Base-by-base conservation (phyloP, 2,113 vertebrate genomes). In the Probosciger aterrimus region DNA sequence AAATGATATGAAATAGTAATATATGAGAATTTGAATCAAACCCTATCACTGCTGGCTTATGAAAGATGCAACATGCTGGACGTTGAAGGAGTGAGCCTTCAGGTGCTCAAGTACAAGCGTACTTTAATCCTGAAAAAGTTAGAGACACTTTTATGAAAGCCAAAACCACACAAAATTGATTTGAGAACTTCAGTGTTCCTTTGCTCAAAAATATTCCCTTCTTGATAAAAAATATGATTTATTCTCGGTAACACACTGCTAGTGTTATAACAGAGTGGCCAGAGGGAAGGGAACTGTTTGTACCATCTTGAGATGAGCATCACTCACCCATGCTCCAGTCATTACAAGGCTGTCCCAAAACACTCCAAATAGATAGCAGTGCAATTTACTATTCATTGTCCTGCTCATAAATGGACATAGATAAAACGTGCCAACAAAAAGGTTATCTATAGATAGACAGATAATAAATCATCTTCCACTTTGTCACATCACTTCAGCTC, bases 11-110 rank as follows among this genome's bases (percentile, higher is more conserved):
- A 59, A 59, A 59, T 59, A 10, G 22, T 59, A 35, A 59, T 16
- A 24, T 9, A 23, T 3, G 7, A 53, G n/a, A 53, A 22, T 74
- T 68, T 75, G 44, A 23, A 62, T 41, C 44, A 23, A 41, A 74
- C 9, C 6, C 18, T 46, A 25, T 44, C 9, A 14, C 22, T 1
- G 1, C 39, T 27, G 35, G 14, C 18, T 52, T 18, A 33, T 0
- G 5, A 53, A 65, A 67, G 77, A 33, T 13, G 35, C 27, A 60
- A 19, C 17, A 25, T 1, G 5, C 39, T 24, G 30, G 37, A 25
- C 13, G 10, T 7, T 41, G 82, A 67, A 46, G 49, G 64, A 25
- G 39, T n/a, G 82, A 71, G 41, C 44, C 70, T 37, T 18, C n/a
- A 11, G 18, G 20, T 31, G 37, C 37, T 50, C 43, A 25, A 30